Evolutionary conservation across 2,113 vertebrate species (phyloP).

Genomic region (Steatornis caripensis): DNA sequence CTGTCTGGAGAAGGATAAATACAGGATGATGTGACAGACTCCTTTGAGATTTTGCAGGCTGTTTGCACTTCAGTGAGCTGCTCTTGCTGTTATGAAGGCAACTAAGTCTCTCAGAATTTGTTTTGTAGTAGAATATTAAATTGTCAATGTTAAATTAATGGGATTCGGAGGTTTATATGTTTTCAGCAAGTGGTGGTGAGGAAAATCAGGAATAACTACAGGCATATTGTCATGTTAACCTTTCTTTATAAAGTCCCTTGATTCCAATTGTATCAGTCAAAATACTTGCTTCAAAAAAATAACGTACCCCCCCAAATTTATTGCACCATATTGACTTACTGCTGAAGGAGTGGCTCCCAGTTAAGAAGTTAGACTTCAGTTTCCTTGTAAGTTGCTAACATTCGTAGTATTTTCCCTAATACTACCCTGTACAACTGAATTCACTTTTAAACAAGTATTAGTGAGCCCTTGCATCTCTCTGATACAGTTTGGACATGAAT

Average conservation of each 20-base stretch:
- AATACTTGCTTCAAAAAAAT: not conserved
- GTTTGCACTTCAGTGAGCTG: not conserved
- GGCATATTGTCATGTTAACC: not conserved
- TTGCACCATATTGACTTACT: accelerated
- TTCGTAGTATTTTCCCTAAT: not conserved
- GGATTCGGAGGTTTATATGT: not conserved
- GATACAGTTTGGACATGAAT: not conserved
- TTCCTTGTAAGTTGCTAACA: not conserved
- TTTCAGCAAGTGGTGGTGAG: not conserved
- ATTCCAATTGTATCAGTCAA: not conserved
- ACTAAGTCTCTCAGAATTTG: not conserved
- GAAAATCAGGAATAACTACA: not conserved
- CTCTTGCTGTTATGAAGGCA: not conserved
- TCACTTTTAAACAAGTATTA: not conserved
- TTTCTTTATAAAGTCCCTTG: not conserved
- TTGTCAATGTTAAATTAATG: not conserved
- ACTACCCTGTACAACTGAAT: not conserved
- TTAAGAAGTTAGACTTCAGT: not conserved
- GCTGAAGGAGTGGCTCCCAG: not conserved
- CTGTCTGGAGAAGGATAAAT: conserved; percentile 8
- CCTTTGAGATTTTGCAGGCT: not conserved
- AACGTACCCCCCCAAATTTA: not conserved
- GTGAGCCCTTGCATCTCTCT: not conserved
- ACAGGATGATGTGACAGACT: not conserved
- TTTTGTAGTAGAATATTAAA: not conserved